phyloP scores from a whole-genome alignment of 2,888 invertebrate species.

The Luperina testacea region DNA sequence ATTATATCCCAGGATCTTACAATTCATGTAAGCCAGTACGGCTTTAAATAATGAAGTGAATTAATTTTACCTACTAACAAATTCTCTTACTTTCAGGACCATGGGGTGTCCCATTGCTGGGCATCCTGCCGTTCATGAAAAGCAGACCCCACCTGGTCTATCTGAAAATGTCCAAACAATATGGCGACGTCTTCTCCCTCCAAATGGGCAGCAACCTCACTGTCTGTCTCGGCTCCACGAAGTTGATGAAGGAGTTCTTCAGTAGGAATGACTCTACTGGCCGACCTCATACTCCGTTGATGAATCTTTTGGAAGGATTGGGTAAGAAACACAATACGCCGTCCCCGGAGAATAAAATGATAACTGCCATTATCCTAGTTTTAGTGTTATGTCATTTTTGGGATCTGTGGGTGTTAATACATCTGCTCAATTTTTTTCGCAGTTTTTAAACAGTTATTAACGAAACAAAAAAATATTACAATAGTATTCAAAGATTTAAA shows the following conservation, averaged over 20 bases:
- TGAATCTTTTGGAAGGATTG: slow-evolving; percentile 94
- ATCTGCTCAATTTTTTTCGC: too few relatives aligned
- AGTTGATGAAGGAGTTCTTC: slow-evolving; percentile 94
- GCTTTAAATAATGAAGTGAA: neutral
- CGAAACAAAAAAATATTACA: too few relatives aligned
- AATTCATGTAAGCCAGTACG: neutral
- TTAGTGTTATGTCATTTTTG: too few relatives aligned
- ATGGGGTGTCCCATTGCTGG: slow-evolving; percentile 94
- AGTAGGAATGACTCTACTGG: slow-evolving; percentile 94
- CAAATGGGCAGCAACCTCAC: slow-evolving; percentile 93
- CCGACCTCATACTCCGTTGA: slow-evolving; percentile 94
- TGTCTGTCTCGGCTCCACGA: slow-evolving; percentile 94
- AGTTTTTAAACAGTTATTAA: too few relatives aligned
- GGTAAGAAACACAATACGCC: slow-evolving; percentile 91
- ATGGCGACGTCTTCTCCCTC: slow-evolving; percentile 94
- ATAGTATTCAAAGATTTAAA: too few relatives aligned
- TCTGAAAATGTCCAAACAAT: slow-evolving; percentile 92
- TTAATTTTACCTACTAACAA: neutral
- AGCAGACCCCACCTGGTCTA: slow-evolving; percentile 93
- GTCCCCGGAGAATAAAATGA: too few relatives aligned
- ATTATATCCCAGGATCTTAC: neutral
- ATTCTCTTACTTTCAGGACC: slow-evolving; percentile 90
- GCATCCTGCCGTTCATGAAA: slow-evolving; percentile 93
- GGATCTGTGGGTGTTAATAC: too few relatives aligned
- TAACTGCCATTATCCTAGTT: too few relatives aligned